These are phyloP conservation scores for Drosophila acutilabella DNA, from an alignment of 2,888 invertebrate species.

Conservation along the genomic window DNA sequence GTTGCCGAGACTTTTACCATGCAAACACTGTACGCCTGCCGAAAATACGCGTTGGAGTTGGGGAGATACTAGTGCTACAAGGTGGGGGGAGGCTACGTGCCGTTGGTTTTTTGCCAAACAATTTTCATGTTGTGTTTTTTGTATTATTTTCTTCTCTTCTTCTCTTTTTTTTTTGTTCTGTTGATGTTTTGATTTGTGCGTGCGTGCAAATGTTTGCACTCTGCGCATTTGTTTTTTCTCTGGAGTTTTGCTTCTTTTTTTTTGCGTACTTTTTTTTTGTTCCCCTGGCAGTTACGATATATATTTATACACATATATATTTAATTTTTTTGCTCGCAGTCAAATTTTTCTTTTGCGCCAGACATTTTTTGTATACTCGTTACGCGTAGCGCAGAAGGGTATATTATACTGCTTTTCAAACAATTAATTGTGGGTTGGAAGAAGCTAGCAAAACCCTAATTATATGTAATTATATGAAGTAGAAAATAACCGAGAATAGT, in stretches of 20 bases:
- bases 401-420: neutral
- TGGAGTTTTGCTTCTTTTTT: constrained; percentile 33
- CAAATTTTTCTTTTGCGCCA: constrained; percentile 47
- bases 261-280: neutral
- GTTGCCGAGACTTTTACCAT: constrained; percentile 72
- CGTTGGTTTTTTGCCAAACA: constrained; percentile 54
- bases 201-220: constrained; percentile 79
- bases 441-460: too few relatives aligned
- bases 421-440: too few relatives aligned
- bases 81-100: constrained; percentile 49
- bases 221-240: constrained; percentile 62
- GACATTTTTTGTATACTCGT: constrained; percentile 11
- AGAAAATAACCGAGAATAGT: too few relatives aligned
- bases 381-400: neutral
- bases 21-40: constrained; percentile 43
- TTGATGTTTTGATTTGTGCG: constrained; percentile 79
- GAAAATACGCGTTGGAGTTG: neutral
- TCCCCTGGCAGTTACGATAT: constrained; percentile 10
- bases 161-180: constrained; percentile 55
- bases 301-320: constrained; percentile 18
- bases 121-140: constrained; percentile 35
- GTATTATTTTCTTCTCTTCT: constrained; percentile 48
- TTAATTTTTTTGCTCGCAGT: constrained; percentile 36
- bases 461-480: too few relatives aligned
- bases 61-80: neutral